Evolutionary conservation across 2,113 vertebrate genomes (phyloP).

Genomic region (Grus americana): DNA sequence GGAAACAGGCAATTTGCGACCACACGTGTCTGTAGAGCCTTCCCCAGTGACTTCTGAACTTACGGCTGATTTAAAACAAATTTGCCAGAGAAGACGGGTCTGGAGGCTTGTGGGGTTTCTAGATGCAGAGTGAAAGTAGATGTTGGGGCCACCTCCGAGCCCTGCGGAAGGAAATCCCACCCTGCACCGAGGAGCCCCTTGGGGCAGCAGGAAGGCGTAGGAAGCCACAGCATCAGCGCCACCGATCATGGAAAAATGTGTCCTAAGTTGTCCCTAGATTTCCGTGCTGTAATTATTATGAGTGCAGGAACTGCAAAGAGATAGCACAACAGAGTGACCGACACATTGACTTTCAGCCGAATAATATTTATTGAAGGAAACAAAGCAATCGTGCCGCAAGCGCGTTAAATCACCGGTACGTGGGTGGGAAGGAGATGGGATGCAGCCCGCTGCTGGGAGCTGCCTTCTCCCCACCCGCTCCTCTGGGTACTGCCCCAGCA

Average conservation of each 20-base stretch:
- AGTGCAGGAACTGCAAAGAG: neutral
- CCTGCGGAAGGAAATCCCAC: neutral
- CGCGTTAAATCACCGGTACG: accelerated
- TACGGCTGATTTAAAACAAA: neutral
- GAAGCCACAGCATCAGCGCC: neutral
- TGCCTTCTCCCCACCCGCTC: neutral
- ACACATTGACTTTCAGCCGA: neutral
- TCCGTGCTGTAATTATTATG: neutral
- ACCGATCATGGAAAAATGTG: neutral
- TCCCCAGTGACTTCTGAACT: neutral
- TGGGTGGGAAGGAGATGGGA: neutral
- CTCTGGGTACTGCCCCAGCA: neutral
- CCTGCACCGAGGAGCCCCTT: neutral
- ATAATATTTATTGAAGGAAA: neutral
- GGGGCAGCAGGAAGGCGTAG: no score
- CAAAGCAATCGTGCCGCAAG: accelerated
- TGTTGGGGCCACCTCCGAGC: neutral
- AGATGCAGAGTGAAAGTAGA: neutral
- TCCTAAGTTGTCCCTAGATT: neutral
- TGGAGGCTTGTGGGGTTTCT: neutral
- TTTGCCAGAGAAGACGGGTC: neutral
- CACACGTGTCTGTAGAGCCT: neutral
- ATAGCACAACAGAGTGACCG: neutral
- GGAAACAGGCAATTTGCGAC: neutral
- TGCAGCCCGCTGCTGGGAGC: neutral